These are phyloP conservation scores for Enteromius afrohamiltoni DNA, from an alignment of 2,797 vertebrate species.

Conservation along the genomic window DNA sequence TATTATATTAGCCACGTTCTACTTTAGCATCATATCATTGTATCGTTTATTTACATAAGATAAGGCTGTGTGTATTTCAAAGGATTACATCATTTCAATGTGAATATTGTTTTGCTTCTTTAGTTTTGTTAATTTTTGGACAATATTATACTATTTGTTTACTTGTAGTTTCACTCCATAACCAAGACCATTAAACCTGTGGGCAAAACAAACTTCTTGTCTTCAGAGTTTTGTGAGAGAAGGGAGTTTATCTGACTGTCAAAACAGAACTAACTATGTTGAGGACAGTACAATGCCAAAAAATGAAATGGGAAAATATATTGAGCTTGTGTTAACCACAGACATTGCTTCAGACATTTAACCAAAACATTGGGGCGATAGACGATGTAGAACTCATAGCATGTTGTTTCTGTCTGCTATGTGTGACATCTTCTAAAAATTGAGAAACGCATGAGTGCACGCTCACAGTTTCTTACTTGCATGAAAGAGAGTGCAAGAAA, in stretches of 20 bases:
- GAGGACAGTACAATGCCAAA: neutral
- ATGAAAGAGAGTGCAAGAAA: neutral
- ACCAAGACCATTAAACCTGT: conserved; percentile 15
- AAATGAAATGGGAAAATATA: neutral
- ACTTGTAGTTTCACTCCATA: conserved; percentile 10
- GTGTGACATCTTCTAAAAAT: conserved; percentile 5
- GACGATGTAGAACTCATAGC: neutral
- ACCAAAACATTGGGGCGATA: neutral
- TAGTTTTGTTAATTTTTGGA: no score
- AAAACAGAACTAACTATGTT: neutral
- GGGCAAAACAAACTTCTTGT: neutral
- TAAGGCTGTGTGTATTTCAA: neutral
- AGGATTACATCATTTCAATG: neutral
- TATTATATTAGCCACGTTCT: no score
- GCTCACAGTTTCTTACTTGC: neutral
- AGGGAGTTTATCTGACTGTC: conserved; percentile 9
- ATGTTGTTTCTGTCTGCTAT: neutral
- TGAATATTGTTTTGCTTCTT: neutral
- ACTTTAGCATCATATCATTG: neutral
- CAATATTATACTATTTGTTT: neutral
- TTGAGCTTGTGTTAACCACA: neutral
- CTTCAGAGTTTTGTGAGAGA: conserved; percentile 7
- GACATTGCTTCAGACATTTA: neutral
- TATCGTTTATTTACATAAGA: neutral
- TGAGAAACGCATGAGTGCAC: conserved; percentile 10